Evolutionary conservation across 2,797 vertebrate species (phyloP).

Genomic region (Vireo griseus): DNA sequence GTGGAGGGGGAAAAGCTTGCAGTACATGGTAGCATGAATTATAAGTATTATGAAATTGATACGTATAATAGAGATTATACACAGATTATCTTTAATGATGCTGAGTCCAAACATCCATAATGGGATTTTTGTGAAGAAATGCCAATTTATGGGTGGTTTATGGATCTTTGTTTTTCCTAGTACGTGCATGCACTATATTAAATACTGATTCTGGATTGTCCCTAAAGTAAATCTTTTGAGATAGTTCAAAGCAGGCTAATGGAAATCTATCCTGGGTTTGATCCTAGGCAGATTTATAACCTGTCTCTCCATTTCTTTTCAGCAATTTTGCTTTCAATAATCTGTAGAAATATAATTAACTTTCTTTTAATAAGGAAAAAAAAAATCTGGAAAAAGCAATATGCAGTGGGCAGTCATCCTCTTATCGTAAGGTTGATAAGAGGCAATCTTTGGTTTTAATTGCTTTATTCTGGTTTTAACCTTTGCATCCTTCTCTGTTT

Average conservation of each 20-base stretch:
- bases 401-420: background rate
- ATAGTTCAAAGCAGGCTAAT: background rate
- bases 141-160: background rate
- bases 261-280: background rate
- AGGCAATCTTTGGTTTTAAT: background rate
- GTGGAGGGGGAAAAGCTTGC: background rate
- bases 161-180: background rate
- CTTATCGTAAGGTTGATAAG: background rate
- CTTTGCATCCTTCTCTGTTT: background rate
- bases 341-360: background rate
- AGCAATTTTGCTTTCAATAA: background rate
- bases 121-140: background rate
- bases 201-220: background rate
- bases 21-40: background rate
- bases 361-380: background rate
- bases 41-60: background rate
- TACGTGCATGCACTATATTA: fast-evolving
- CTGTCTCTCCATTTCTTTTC: background rate
- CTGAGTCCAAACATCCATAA: background rate
- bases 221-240: background rate
- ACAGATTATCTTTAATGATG: background rate
- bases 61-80: background rate
- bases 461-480: background rate
- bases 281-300: background rate
- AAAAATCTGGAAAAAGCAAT: background rate